These are phyloP conservation scores for Epinephelus cyanopodus DNA, from an alignment of 2,113 vertebrate genomes.

Conservation along the genomic window DNA sequence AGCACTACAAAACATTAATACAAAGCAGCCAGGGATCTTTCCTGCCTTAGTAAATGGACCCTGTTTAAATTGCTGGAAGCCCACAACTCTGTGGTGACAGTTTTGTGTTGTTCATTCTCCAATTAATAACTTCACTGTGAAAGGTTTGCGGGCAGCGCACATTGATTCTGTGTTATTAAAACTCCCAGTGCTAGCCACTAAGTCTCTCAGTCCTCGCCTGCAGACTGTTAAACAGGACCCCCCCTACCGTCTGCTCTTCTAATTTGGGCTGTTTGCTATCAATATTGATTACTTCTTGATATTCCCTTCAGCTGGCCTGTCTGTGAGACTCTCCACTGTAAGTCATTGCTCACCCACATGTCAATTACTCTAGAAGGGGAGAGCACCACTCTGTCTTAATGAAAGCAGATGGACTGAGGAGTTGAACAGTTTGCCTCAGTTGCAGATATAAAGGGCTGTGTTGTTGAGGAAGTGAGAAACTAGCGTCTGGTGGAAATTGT, in stretches of 20 bases:
- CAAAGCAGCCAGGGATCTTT: constrained; percentile 51
- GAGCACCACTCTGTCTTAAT: constrained; percentile 75
- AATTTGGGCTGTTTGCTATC: constrained; percentile 79
- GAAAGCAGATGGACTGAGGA: constrained; percentile 70
- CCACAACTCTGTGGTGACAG: constrained; percentile 69
- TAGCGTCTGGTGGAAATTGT: constrained; percentile 8
- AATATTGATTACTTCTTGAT: constrained; percentile 82
- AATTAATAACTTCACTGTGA: constrained; percentile 79
- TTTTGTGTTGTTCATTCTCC: constrained; percentile 74
- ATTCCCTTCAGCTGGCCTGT: constrained; percentile 75
- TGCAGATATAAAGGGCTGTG: constrained; percentile 41
- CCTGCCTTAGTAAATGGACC: constrained; percentile 53
- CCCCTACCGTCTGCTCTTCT: constrained; percentile 50
- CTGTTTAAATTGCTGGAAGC: constrained; percentile 63
- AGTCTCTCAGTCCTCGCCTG: constrained; percentile 46
- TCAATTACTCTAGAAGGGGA: constrained; percentile 78
- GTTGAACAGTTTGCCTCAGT: constrained; percentile 57
- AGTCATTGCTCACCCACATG: constrained; percentile 80
- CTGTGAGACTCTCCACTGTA: constrained; percentile 74
- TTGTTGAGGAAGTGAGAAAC: constrained; percentile 4
- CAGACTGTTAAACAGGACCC: constrained; percentile 77
- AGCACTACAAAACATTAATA: constrained; percentile 55
- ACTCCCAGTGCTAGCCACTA: constrained; percentile 66
- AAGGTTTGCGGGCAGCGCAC: constrained; percentile 72
- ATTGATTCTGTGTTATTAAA: constrained; percentile 80